These are phyloP conservation scores for Urophycis tenuis DNA, from an alignment of 2,797 vertebrate species.

Conservation along the genomic window DNA sequence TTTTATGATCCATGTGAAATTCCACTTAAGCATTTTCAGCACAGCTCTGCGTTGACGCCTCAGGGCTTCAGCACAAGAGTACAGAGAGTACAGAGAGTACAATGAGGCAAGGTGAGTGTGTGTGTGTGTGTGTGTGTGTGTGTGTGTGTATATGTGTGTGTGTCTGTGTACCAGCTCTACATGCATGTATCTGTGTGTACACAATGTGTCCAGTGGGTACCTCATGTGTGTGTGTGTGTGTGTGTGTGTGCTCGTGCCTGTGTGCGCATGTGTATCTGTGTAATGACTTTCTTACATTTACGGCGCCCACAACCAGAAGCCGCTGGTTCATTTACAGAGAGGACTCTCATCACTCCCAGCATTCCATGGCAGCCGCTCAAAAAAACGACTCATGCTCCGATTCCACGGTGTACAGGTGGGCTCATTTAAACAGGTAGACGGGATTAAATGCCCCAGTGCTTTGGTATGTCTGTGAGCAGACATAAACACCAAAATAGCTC, in stretches of 20 bases:
- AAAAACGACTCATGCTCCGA: neutral
- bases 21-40: neutral
- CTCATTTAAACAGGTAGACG: slow-evolving; percentile 40
- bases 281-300: neutral
- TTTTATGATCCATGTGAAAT: slow-evolving; percentile 30
- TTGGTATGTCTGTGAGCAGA: slow-evolving; percentile 49
- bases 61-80: neutral
- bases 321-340: neutral
- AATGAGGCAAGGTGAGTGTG: neutral
- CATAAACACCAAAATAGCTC: slow-evolving; percentile 36
- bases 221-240: neutral
- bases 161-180: neutral
- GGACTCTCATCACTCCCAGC: neutral
- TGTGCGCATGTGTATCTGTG: neutral
- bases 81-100: neutral
- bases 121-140: neutral
- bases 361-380: neutral
- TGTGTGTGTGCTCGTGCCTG: neutral
- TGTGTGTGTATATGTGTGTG: neutral
- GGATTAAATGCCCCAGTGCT: slow-evolving; percentile 54
- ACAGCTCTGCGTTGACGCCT: slow-evolving; percentile 3
- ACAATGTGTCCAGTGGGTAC: neutral
- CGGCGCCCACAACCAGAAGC: neutral
- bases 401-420: slow-evolving; percentile 8
- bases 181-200: too few species aligned